These are phyloP conservation scores for Vulpes lagopus DNA, from an alignment of 2,113 vertebrate genomes.

Conservation along the genomic window DNA sequence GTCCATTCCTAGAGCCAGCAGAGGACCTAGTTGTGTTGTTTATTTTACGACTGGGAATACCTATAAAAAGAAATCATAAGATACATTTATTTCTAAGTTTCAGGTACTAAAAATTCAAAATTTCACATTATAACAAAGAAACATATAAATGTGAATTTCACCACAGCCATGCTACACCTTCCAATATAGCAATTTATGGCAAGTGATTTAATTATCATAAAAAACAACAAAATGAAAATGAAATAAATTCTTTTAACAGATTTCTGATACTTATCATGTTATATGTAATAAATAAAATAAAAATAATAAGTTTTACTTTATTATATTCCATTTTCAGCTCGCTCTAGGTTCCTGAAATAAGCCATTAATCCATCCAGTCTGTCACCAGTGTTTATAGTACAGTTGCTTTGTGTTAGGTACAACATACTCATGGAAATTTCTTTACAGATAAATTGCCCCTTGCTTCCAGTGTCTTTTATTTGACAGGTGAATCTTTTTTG, in stretches of 20 bases:
- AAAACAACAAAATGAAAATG: not conserved
- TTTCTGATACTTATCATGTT: not conserved
- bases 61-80: slow-evolving; percentile 82
- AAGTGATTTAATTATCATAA: not conserved
- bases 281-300: not conserved
- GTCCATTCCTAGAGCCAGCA: slow-evolving; percentile 88
- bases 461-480: not conserved
- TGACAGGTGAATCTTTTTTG: not conserved
- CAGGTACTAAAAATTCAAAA: not conserved
- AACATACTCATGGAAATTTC: not conserved
- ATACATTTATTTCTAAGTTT: not conserved
- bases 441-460: not conserved
- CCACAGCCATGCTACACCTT: not conserved
- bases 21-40: slow-evolving; percentile 82
- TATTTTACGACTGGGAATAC: slow-evolving; percentile 92
- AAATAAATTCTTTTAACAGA: not conserved
- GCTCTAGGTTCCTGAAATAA: not conserved
- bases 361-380: not conserved
- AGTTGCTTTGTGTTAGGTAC: not conserved
- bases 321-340: not conserved
- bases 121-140: not conserved
- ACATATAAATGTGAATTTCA: not conserved
- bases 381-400: not conserved
- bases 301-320: not conserved
- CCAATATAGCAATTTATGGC: not conserved